Evolutionary conservation across 2,888 invertebrate species (phyloP), one percentile per base, ranked within the genome.

Genomic region (Rhorus exstirpatorius): DNA sequence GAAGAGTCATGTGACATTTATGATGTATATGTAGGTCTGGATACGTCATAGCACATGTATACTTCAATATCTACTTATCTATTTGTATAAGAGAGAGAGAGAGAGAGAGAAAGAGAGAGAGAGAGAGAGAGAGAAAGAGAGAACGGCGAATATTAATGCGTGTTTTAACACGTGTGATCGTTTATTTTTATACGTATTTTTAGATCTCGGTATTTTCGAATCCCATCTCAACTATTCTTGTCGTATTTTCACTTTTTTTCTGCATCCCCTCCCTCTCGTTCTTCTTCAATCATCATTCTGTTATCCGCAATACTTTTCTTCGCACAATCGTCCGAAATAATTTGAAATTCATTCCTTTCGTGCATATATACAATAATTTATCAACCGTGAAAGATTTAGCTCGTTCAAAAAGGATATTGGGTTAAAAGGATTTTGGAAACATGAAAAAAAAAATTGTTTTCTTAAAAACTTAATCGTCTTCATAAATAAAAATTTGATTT

Each of bases 111-210:
- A n/a, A n/a, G n/a, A n/a, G n/a, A n/a, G n/a, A n/a, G n/a, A n/a
- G n/a, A n/a, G n/a, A n/a, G n/a, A n/a, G n/a, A n/a, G n/a, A n/a
- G n/a, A n/a, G n/a, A n/a, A n/a, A 58, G 63, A 44, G 17, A 61
- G 49, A 81, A 71, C 85, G 68, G 85, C 84, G 87, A 90, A 90
- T 91, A 90, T 91, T 90, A 90, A 91, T 89, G 89, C 86, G 83
- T 89, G 90, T 90, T 91, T 91, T 90, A 88, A 90, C 90, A 91
- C 91, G 91, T 90, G 91, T 87, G 86, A 87, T 87, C 88, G 91
- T 91, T 91, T 91, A 91, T 90, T 91, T 91, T 91, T 88, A 84
- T 83, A 84, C 76, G 86, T 91, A 91, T 90, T 90, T 91, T 90
- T 91, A 91, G 91, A 87, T 77, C 82, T 75, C 78, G 89, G 86